phyloP scores from a whole-genome alignment of 2,888 invertebrate genomes.

The Celastrina argiolus region DNA sequence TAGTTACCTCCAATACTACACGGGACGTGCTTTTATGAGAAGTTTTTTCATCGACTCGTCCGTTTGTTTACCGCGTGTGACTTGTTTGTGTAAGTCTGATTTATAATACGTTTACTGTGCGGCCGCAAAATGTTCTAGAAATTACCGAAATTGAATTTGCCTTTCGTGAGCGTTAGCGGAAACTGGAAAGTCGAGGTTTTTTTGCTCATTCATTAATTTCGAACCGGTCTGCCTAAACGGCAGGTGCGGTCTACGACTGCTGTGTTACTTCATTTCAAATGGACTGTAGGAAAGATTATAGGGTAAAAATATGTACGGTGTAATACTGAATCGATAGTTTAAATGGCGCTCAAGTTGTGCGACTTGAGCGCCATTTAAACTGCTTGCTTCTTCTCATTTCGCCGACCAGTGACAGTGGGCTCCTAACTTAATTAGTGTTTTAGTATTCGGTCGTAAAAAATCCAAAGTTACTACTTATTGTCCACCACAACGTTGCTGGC shows the following conservation, averaged over 20 bases:
- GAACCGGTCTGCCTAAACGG: not conserved
- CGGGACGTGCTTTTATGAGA: slow-evolving; percentile 5
- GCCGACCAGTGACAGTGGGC: no score
- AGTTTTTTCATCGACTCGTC: not conserved
- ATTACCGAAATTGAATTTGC: not conserved
- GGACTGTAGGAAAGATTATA: no score
- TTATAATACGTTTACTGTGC: not conserved
- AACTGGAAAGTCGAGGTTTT: not conserved
- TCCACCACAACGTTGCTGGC: no score
- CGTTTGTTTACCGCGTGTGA: not conserved
- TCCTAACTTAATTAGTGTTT: no score
- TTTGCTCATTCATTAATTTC: not conserved
- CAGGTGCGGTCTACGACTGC: not conserved
- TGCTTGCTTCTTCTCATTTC: no score
- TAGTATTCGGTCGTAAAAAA: no score
- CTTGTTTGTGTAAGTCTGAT: not conserved
- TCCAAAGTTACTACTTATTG: no score
- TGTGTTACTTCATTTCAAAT: not conserved
- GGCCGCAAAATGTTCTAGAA: not conserved
- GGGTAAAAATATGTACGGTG: no score
- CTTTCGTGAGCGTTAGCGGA: not conserved
- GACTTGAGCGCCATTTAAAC: no score
- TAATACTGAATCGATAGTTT: no score
- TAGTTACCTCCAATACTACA: slow-evolving; percentile 49
- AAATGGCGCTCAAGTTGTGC: no score